Conservation (phyloP, 2,888 invertebrate genomes). For the Yponomeuta cagnagella region DNA sequence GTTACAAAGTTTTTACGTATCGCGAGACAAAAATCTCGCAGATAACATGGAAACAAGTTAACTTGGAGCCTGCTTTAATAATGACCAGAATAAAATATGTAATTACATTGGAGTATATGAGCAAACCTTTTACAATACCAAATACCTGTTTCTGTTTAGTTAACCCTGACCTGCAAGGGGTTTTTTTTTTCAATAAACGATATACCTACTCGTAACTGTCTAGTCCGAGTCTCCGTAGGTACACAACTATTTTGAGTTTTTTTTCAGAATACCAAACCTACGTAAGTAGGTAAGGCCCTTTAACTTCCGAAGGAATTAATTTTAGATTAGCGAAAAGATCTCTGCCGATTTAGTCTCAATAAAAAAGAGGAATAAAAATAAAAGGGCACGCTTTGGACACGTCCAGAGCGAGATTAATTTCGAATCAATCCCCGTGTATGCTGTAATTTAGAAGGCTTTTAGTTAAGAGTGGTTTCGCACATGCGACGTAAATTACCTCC, state of each 20-base stretch:
- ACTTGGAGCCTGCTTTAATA: conserved; percentile 63
- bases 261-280: too few species aligned
- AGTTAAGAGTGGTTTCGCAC: conserved; percentile 71
- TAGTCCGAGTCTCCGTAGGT: too few species aligned
- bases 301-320: not conserved
- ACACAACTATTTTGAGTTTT: too few species aligned
- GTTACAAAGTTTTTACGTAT: conserved; percentile 37
- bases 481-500: conserved; percentile 70
- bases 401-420: conserved; percentile 60
- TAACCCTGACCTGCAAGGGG: not conserved
- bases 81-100: conserved; percentile 43
- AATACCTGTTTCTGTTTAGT: not conserved
- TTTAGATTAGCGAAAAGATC: not conserved
- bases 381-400: conserved; percentile 22
- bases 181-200: too few species aligned
- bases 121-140: not conserved
- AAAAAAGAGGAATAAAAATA: not conserved
- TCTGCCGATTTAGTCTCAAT: not conserved
- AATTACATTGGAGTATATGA: not conserved
- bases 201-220: too few species aligned
- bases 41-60: conserved; percentile 70
- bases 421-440: conserved; percentile 64
- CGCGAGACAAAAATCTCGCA: conserved; percentile 60
- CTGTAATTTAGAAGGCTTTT: conserved; percentile 71
- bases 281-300: too few species aligned